Conservation (phyloP, 1,140 invertebrate species). For the Trichonephila inaurata region DNA sequence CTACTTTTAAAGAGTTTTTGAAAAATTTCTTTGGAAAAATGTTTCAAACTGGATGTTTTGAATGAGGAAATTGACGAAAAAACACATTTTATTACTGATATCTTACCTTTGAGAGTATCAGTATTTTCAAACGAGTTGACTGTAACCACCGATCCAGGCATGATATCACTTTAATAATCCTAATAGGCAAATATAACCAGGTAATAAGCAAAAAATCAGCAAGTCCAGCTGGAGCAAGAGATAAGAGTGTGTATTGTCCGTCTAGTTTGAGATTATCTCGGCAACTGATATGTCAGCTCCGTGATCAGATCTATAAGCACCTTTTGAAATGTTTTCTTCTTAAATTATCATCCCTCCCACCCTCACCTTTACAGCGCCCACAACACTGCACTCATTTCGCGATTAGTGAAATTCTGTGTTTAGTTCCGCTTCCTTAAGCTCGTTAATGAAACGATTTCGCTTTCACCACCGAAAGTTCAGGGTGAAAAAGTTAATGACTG, state of each 20-base stretch:
- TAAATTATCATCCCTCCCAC: conserved; percentile 32
- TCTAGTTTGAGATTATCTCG: neutral
- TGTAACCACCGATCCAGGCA: conserved; percentile 40
- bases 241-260: neutral
- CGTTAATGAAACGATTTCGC: conserved; percentile 43
- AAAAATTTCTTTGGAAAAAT: no score
- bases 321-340: neutral
- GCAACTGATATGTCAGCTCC: conserved; percentile 7
- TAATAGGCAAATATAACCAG: neutral
- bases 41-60: no score
- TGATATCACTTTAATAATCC: conserved; percentile 17
- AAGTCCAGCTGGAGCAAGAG: neutral
- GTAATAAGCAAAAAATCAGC: neutral
- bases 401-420: conserved; percentile 46
- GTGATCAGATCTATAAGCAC: conserved; percentile 51
- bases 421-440: conserved; percentile 58
- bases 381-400: neutral
- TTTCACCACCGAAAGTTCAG: conserved; percentile 3
- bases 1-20: no score
- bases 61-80: no score
- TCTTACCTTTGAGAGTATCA: conserved; percentile 26
- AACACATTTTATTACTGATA: neutral
- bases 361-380: neutral
- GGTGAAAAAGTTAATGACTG: neutral
- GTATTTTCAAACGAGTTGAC: conserved; percentile 8